Base-by-base conservation (phyloP, 37 sponge, comb jelly and placozoan species). In the Chondrilla cf. caribensis region DNA sequence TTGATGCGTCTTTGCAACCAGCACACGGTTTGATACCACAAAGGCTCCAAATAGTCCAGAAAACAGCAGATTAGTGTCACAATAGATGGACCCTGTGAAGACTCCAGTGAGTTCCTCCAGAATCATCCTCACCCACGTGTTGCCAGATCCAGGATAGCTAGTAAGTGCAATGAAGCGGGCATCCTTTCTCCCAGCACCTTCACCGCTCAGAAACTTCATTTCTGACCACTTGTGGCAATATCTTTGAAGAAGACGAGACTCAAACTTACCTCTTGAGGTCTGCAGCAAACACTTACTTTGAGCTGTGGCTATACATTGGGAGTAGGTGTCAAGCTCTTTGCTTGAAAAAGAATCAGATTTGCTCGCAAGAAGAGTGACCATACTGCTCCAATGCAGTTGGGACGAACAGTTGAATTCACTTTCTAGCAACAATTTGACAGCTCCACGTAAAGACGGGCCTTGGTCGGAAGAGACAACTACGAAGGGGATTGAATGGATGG, bases 91-190 rank as follows among this genome's bases (percentile, higher is more conserved):
- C 21, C 76, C 76, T 25, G 76, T 73, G 43, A 36, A 73, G 18
- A 73, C 44, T 24, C 76, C 76, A 40, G 76, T 73, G 19, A 38
- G 24, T 25, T 73, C 76, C 14, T 73, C 76, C 76, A 73, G 44
- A 21, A 73, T 17, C 44, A 73, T n/a, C 36, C 76, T 73, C 24
- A 8, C 39, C 76, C 76, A 73, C 25, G 76, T 73, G 43, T 73
- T 73, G 7, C 76, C 76, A 18, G 76, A 73, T 6, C 76, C 76
- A 38, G 76, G 76, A 21, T 40, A 73, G 25, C 76, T 73, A 18
- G 76, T 43, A 18, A 73, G 44, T 47, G 51, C 51, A 47, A 47
- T 14, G 11, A 47, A 47, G 9, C 51, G 9, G 6, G 9, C 51
- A 14, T 47, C 11, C 11, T 6, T 11, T 47, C 9, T 14, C 9